phyloP scores from a whole-genome alignment of 2,113 vertebrate genomes.

The Vimba vimba region DNA sequence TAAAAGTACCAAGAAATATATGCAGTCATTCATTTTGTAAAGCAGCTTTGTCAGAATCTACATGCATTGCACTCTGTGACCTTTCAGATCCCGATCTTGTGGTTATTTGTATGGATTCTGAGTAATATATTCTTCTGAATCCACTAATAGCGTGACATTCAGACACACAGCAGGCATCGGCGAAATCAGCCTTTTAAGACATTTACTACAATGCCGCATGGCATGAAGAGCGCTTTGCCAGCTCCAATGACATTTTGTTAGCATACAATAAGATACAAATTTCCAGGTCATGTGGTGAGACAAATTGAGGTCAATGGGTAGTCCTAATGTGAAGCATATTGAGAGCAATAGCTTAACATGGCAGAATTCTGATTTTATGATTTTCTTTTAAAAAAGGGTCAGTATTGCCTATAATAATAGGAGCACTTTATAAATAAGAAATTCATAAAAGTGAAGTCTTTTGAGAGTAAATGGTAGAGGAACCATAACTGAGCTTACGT shows the following conservation, averaged over 20 bases:
- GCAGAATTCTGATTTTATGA: slow-evolving; percentile 49
- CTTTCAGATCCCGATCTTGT: slow-evolving; percentile 19
- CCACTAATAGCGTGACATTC: slow-evolving; percentile 11
- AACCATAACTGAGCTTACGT: slow-evolving; percentile 52
- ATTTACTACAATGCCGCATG: slow-evolving; percentile 32
- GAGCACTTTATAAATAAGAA: slow-evolving; percentile 49
- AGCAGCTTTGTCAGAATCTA: slow-evolving; percentile 34
- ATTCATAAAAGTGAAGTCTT: slow-evolving; percentile 57
- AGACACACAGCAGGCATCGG: slow-evolving; percentile 6
- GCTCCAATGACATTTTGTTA: slow-evolving; percentile 24
- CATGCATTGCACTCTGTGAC: slow-evolving; percentile 35
- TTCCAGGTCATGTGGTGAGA: slow-evolving; percentile 29
- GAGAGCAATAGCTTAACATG: slow-evolving; percentile 31
- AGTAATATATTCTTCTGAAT: slow-evolving; percentile 30
- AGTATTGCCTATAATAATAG: slow-evolving; percentile 39
- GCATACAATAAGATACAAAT: slow-evolving; percentile 37
- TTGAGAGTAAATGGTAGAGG: slow-evolving; percentile 46
- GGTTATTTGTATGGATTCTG: slow-evolving; percentile 14
- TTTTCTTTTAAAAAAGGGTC: slow-evolving; percentile 49
- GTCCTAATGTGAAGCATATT: slow-evolving; percentile 52
- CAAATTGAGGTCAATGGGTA: slow-evolving; percentile 25
- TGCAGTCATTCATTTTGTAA: slow-evolving; percentile 41
- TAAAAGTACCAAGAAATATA: slow-evolving; percentile 2
- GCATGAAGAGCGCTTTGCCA: slow-evolving; percentile 17
- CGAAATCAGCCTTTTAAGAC: slow-evolving; percentile 24